Conservation (phyloP, 1,140 invertebrate genomes). For the Euglossa dilemma region DNA sequence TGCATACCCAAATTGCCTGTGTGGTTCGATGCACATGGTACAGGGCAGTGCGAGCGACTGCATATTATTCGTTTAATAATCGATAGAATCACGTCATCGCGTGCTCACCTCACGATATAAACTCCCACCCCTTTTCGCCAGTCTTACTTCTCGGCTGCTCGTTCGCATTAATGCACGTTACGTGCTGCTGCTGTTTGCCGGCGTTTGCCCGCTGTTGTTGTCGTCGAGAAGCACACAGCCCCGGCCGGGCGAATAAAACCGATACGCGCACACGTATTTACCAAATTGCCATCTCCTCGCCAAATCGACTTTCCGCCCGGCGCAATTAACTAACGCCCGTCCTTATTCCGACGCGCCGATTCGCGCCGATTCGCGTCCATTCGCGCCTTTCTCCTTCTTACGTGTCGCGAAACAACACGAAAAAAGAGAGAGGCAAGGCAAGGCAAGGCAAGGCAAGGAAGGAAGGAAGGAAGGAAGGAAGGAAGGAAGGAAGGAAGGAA, state of each 20-base stretch:
- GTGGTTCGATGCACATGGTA: conserved; percentile 70
- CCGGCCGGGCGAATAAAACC: conserved; percentile 22
- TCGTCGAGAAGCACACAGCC: conserved; percentile 51
- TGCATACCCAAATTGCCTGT: conserved; percentile 70
- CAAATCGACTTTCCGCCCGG: not conserved
- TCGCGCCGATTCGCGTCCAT: not conserved
- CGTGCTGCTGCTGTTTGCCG: conserved; percentile 14
- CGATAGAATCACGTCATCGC: conserved; percentile 78
- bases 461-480: too few species aligned
- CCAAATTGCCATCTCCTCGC: conserved; percentile 29
- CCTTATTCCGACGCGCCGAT: too few species aligned
- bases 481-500: too few species aligned
- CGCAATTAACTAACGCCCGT: conserved; percentile 22
- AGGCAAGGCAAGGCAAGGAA: too few species aligned
- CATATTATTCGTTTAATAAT: conserved; percentile 78
- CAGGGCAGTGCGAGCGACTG: conserved; percentile 70
- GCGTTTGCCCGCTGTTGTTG: not conserved
- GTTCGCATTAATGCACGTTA: conserved; percentile 62
- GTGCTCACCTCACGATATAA: conserved; percentile 70
- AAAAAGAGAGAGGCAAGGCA: too few species aligned
- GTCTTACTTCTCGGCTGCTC: conserved; percentile 62
- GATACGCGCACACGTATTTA: conserved; percentile 28
- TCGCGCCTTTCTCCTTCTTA: too few species aligned
- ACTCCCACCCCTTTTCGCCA: conserved; percentile 49
- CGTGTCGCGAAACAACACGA: too few species aligned